phyloP scores from a whole-genome alignment of 1,140 invertebrate genomes.

The Spodoptera litura region DNA sequence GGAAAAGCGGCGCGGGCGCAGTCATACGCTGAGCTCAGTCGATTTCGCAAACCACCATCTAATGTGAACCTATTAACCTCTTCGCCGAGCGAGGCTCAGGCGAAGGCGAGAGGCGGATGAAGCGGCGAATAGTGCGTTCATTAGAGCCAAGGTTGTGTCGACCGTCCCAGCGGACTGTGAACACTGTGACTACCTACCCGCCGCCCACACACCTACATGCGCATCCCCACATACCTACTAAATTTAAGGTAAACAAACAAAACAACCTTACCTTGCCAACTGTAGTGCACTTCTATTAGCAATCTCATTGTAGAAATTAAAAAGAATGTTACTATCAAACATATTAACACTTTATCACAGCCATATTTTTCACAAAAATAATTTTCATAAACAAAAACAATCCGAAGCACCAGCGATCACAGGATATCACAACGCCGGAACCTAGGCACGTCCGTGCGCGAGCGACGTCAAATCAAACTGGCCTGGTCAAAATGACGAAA shows the following conservation, averaged over 20 bases:
- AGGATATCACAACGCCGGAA: constrained; percentile 82
- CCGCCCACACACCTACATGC: constrained; percentile 62
- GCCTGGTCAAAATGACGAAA: constrained; percentile 85
- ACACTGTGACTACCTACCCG: constrained; percentile 45
- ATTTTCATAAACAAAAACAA: constrained; percentile 75
- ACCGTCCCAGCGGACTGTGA: constrained; percentile 64
- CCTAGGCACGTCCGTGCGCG: constrained; percentile 83
- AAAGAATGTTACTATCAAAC: constrained; percentile 83
- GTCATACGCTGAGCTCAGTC: constrained; percentile 70
- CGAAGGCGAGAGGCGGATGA: constrained; percentile 84
- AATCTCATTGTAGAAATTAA: constrained; percentile 86
- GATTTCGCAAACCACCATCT: constrained; percentile 85
- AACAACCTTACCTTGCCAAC: constrained; percentile 82
- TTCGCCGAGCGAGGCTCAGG: constrained; percentile 78
- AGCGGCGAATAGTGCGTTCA: constrained; percentile 78
- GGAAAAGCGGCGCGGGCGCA: constrained; percentile 78
- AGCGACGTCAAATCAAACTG: constrained; percentile 85
- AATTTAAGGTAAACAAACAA: constrained; percentile 82
- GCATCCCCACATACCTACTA: constrained; percentile 58
- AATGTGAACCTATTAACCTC: constrained; percentile 86
- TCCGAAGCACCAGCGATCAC: constrained; percentile 81
- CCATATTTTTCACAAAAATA: constrained; percentile 80
- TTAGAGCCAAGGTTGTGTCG: constrained; percentile 82
- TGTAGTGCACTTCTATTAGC: constrained; percentile 84
- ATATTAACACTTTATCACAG: constrained; percentile 85